A percentile compares a stretch with the other conserved stretches of the same genome.
phyloP scores from a whole-genome alignment of 2,797 vertebrate genomes.

The Lutjanus argentimaculatus region DNA sequence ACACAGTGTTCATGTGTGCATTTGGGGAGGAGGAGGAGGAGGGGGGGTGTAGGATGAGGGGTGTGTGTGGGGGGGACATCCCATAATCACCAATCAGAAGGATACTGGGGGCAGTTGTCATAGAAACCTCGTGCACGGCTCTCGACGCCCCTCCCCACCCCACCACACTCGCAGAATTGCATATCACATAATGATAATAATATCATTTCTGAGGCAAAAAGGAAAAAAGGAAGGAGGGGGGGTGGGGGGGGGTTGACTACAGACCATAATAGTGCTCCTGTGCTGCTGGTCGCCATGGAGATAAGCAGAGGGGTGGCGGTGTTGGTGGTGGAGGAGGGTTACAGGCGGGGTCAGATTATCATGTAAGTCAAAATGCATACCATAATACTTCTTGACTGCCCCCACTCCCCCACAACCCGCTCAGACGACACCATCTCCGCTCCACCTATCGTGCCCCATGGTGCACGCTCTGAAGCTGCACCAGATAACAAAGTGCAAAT shows the following conservation, averaged over 20 bases:
- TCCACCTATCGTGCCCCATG: constrained; percentile 51
- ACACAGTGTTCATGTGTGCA: constrained; percentile 80
- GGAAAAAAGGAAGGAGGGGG: constrained; percentile 26
- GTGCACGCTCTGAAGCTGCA: constrained; percentile 23
- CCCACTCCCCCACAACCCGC: not conserved
- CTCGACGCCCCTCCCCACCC: constrained; percentile 73
- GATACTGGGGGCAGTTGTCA: constrained; percentile 84
- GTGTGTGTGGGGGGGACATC: constrained; percentile 64
- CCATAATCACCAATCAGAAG: constrained; percentile 87
- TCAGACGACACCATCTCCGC: constrained; percentile 40
- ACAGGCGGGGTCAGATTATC: constrained; percentile 84
- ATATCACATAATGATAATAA: constrained; percentile 85
- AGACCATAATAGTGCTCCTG: constrained; percentile 86
- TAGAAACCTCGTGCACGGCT: constrained; percentile 79
- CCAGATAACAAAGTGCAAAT: constrained; percentile 55
- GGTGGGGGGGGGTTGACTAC: constrained; percentile 26
- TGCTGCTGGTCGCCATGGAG: constrained; percentile 79
- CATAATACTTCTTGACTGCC: constrained; percentile 77
- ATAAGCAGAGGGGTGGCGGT: constrained; percentile 64
- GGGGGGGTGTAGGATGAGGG: not conserved
- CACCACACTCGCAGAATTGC: constrained; percentile 61
- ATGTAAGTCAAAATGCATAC: constrained; percentile 86
- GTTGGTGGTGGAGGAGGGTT: constrained; percentile 55
- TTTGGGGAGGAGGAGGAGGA: constrained; percentile 53
- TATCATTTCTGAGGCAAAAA: constrained; percentile 82